Evolutionary conservation across 2,113 vertebrate species (phyloP), one percentile per base, ranked within the genome.

Genomic region (Excalfactoria chinensis): DNA sequence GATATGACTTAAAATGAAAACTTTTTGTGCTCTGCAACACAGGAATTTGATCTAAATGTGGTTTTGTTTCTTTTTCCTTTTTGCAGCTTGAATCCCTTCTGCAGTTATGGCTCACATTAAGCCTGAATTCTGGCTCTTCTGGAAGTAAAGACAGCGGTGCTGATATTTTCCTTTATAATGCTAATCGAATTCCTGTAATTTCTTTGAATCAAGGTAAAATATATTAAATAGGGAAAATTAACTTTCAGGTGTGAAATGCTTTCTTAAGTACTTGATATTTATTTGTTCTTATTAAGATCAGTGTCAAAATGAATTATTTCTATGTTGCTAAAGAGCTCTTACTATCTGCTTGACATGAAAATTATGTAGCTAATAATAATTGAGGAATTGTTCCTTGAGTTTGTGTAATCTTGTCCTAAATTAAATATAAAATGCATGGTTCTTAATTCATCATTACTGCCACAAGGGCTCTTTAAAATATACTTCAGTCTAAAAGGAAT

Each of bases 81-180:
- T 96, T 86, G 19, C 90, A 99, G 99, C 97, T 99, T 97, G 99
- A 99, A 97, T 99, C 99, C 16, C 97, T 99, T 74, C 98, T 99
- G 84, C 99, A 99, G 89, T 98, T 99, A 64, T 99, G 99, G 99
- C 98, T 99, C 93, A 99, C 99, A 41, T 98, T 99, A 96, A 99
- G 99, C 95, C 98, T 99, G 81, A 99, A 99, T 98, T 99, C 99
- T 17, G 98, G 97, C 84, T 98, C 98, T 17, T 97, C 96, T 55
- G 98, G 98, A 90, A 98, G 96, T 43, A 99, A 99, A 91, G 99
- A 99, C 44, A 98, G 93, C n/a, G 98, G 98, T 55, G 97, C 98
- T 28, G 99, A 99, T 95, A 98, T 99, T 97, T 99, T 99, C 94
- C 96, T 99, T 89, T 99, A 99, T 93, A 99, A 99, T 15, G 98